Evolutionary conservation across 2,113 vertebrate genomes (phyloP).

Genomic region (Grantiella picta): DNA sequence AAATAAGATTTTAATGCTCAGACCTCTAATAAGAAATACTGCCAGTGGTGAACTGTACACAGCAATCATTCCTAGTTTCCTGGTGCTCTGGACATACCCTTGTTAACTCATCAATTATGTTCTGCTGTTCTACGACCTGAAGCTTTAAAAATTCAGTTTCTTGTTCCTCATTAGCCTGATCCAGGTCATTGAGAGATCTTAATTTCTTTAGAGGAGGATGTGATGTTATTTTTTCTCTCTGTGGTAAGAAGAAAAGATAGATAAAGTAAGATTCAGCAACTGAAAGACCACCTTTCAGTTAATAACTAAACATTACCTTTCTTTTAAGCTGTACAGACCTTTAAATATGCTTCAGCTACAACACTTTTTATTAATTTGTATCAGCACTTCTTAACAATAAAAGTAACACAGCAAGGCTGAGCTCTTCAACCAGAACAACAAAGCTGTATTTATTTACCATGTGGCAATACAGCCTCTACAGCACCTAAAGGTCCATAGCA

Average conservation of each 20-base stretch:
- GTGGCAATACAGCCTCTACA: background rate
- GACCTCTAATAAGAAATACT: background rate
- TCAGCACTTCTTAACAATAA: background rate
- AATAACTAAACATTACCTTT: background rate
- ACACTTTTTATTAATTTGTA: background rate
- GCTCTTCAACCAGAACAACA: background rate
- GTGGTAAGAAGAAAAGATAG: constrained; percentile 5
- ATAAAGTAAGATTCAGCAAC: background rate
- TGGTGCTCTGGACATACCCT: constrained; percentile 68
- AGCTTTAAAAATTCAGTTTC: constrained; percentile 97
- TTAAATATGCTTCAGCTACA: background rate
- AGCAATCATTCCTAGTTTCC: background rate
- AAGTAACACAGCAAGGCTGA: background rate
- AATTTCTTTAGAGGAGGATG: constrained; percentile 94
- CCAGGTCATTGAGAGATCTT: constrained; percentile 95
- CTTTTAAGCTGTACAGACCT: background rate
- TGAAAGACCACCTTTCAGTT: background rate
- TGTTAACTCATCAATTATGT: constrained; percentile 85
- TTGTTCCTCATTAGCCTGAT: constrained; percentile 96
- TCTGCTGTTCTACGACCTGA: constrained; percentile 98
- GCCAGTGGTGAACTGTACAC: background rate
- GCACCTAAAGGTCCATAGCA: background rate
- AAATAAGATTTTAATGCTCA: background rate
- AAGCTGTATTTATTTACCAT: background rate
- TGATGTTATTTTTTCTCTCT: constrained; percentile 94